Base-by-base conservation (phyloP, 2,113 vertebrate genomes). In the Hippolais icterina region DNA sequence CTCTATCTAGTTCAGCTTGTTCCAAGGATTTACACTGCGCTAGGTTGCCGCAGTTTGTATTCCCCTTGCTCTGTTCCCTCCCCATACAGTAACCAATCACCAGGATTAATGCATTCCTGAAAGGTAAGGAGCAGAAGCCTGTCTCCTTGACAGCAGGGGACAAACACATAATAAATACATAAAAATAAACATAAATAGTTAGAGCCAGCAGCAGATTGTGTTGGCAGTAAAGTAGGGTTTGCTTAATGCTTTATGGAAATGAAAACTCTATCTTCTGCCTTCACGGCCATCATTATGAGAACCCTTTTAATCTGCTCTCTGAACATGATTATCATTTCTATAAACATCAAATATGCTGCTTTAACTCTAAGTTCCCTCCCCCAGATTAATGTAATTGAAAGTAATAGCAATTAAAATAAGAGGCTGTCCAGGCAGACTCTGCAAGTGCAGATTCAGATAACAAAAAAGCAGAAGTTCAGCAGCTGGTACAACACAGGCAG, bases 181-280 rank as follows among this genome's bases (percentile, higher is more conserved):
- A 79, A 95, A 97, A 94, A 94, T 93, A 97, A 97, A 96, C 69
- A 91, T 93, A 79, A 96, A 92, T 97, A 97, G 97, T 97, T 96
- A 96, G 94, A 96, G 86, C 66, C 83, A 93, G 88, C 6, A 44
- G 94, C 97, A 98, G 94, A 96, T 95, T 96, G 94, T 94, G 85
- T 77, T 87, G 81, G 87, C 90, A 97, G 95, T 97, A 97, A 97
- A 97, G 85, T 71, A 86, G 71, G 66, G 77, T 83, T 86, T 93
- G 52, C 89, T 83, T 71, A 87, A 88, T 94, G 86, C 74, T 96
- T 96, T 95, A 92, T 96, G 93, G 95, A 97, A 97, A 94, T 91
- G 57, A 90, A 97, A 94, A 89, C 96, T 97, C 92, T 94, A 29
- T 93, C 87, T 97, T 94, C 83, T 96, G 89, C 74, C 91, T 96